A percentile compares a stretch with the other conserved stretches of the same genome.
Conservation (phyloP, 1,140 invertebrate species). For the Aphelinus certus region DNA sequence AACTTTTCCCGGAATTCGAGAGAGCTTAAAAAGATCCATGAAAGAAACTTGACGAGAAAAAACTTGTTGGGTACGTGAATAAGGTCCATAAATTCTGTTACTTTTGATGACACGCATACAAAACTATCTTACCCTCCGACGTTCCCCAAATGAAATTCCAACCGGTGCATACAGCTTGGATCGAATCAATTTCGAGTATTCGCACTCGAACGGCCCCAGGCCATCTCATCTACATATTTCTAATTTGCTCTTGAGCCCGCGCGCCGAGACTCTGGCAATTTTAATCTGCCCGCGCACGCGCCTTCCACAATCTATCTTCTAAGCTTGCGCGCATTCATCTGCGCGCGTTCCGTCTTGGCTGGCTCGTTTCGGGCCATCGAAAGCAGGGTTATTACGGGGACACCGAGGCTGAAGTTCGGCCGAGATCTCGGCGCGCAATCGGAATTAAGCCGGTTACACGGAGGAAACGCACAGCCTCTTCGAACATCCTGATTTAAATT, state of each 20-base stretch:
- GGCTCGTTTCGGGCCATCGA: not conserved
- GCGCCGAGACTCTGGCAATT: not conserved
- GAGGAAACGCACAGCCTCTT: conserved; percentile 37
- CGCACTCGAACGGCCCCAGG: not conserved
- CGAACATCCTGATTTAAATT: conserved; percentile 50
- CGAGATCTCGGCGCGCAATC: conserved; percentile 45
- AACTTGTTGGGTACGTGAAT: too few species aligned
- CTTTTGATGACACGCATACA: too few species aligned
- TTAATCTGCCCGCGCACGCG: conserved; percentile 2
- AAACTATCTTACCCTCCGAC: too few species aligned
- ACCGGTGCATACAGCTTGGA: too few species aligned
- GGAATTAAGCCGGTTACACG: conserved; percentile 47
- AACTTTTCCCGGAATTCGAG: too few species aligned
- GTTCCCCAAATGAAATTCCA: too few species aligned
- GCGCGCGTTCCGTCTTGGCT: not conserved
- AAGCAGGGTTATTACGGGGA: not conserved
- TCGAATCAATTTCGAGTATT: too few species aligned
- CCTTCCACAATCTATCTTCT: conserved; percentile 29
- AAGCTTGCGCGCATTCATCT: not conserved
- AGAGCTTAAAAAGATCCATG: too few species aligned
- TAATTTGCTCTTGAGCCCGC: conserved; percentile 29
- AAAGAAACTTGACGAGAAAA: too few species aligned
- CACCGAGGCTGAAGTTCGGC: not conserved
- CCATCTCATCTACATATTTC: conserved; percentile 33
- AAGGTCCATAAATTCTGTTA: too few species aligned